These are phyloP conservation scores for Xiphophorus hellerii DNA, from an alignment of 2,113 vertebrate species.

Conservation along the genomic window DNA sequence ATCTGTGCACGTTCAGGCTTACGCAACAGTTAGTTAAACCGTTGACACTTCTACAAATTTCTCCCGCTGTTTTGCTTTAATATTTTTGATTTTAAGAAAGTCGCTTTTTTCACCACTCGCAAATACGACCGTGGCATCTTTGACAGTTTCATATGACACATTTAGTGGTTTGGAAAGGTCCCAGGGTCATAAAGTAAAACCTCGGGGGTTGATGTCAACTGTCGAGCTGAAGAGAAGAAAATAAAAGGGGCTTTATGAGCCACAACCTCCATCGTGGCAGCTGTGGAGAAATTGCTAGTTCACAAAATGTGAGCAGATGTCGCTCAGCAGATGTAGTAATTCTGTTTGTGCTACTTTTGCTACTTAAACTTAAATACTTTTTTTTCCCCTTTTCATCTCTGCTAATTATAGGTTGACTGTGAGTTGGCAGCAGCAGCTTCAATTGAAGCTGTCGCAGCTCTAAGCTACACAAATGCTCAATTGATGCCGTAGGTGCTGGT, in stretches of 20 bases:
- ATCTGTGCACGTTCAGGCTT: constrained; percentile 37
- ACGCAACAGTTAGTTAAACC: constrained; percentile 46
- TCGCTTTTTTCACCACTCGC: not conserved
- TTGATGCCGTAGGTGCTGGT: constrained; percentile 29
- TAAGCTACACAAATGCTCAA: constrained; percentile 15
- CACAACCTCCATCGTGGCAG: not conserved
- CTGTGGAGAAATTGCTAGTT: constrained; percentile 7
- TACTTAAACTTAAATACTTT: constrained; percentile 1
- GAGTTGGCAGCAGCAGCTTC: constrained; percentile 10
- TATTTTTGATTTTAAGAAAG: constrained; percentile 17
- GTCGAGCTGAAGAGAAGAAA: constrained; percentile 5
- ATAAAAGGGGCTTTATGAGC: not conserved
- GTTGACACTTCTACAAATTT: constrained; percentile 44
- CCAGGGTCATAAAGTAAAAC: constrained; percentile 33
- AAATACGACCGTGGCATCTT: constrained; percentile 8
- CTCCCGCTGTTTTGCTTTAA: constrained; percentile 27
- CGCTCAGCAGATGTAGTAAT: constrained; percentile 11
- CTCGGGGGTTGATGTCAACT: constrained; percentile 17
- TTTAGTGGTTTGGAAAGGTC: constrained; percentile 33
- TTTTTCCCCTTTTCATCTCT: not conserved
- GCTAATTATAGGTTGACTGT: not conserved
- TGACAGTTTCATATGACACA: constrained; percentile 27
- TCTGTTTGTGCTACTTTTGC: not conserved
- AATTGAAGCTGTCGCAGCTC: not conserved
- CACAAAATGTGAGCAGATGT: constrained; percentile 24